A percentile compares a stretch with the other conserved stretches of the same genome.
Conservation (phyloP, 2,113 vertebrate genomes). For the Colistium nudipinnis region DNA sequence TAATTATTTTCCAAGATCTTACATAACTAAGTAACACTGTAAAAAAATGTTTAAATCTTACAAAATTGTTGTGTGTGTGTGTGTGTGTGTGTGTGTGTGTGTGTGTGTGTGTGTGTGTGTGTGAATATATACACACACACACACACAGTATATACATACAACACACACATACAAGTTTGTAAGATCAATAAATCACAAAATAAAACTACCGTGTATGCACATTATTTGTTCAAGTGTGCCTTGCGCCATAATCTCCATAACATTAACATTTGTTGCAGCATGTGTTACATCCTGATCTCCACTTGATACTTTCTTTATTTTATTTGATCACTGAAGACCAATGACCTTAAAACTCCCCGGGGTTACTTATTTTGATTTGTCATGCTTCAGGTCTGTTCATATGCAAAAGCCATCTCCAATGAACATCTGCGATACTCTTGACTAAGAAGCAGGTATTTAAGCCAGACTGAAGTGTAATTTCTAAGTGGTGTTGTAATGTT, state of each 20-base stretch:
- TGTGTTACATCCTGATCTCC: conserved; percentile 27
- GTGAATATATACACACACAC: too few species aligned
- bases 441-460: conserved; percentile 63
- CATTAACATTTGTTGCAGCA: conserved; percentile 4
- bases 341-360: conserved; percentile 48
- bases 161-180: neutral
- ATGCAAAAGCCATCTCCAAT: conserved; percentile 57
- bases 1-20: too few species aligned
- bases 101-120: too few species aligned
- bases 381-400: conserved; percentile 52
- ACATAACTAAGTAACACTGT: too few species aligned
- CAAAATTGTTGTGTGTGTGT: too few species aligned
- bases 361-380: conserved; percentile 64
- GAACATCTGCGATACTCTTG: conserved; percentile 68
- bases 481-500: conserved; percentile 61
- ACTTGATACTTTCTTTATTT: conserved; percentile 7
- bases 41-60: too few species aligned
- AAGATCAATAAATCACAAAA: neutral
- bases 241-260: conserved; percentile 1
- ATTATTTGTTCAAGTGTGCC: neutral
- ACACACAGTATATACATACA: neutral
- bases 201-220: neutral
- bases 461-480: conserved; percentile 53
- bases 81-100: too few species aligned
- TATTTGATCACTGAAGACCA: conserved; percentile 39